A percentile compares a stretch with the other conserved stretches of the same genome.
Evolutionary conservation across 2,888 invertebrate genomes (phyloP).

Genomic region (Chrysomela aeneicollis): DNA sequence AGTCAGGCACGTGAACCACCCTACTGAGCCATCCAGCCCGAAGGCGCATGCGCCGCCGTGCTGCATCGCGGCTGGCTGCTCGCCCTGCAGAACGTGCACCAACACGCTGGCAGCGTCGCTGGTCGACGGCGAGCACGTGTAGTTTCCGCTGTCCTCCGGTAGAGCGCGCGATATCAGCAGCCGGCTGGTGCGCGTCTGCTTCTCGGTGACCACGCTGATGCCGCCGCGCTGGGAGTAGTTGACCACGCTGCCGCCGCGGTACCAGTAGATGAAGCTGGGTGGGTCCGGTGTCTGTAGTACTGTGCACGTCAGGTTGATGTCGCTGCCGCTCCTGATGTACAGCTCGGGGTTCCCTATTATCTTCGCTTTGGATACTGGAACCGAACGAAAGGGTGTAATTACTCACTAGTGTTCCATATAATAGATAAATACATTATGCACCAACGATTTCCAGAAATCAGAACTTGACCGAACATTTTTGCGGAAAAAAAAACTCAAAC

Average conservation of each 20-base stretch:
- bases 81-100: slow-evolving; percentile 67
- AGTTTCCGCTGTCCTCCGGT: slow-evolving; percentile 85
- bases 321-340: slow-evolving; percentile 88
- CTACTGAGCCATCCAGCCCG: background rate
- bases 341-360: slow-evolving; percentile 86
- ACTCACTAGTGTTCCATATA: too few relatives aligned
- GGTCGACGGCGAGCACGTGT: slow-evolving; percentile 80
- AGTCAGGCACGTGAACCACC: background rate
- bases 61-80: slow-evolving; percentile 62
- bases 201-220: slow-evolving; percentile 86
- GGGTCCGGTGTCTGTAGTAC: slow-evolving; percentile 84
- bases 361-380: slow-evolving; percentile 87
- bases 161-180: slow-evolving; percentile 84
- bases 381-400: slow-evolving; percentile 31
- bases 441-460: too few relatives aligned
- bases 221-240: slow-evolving; percentile 87
- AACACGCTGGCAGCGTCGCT: slow-evolving; percentile 67
- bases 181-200: slow-evolving; percentile 83
- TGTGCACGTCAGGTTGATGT: slow-evolving; percentile 90
- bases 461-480: too few relatives aligned
- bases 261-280: slow-evolving; percentile 84
- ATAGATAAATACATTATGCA: too few relatives aligned
- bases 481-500: too few relatives aligned
- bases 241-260: slow-evolving; percentile 81
- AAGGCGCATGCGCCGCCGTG: slow-evolving; percentile 56